These are phyloP conservation scores for Ctenodactylus gundi DNA, from an alignment of 2,113 vertebrate species.

Conservation along the genomic window DNA sequence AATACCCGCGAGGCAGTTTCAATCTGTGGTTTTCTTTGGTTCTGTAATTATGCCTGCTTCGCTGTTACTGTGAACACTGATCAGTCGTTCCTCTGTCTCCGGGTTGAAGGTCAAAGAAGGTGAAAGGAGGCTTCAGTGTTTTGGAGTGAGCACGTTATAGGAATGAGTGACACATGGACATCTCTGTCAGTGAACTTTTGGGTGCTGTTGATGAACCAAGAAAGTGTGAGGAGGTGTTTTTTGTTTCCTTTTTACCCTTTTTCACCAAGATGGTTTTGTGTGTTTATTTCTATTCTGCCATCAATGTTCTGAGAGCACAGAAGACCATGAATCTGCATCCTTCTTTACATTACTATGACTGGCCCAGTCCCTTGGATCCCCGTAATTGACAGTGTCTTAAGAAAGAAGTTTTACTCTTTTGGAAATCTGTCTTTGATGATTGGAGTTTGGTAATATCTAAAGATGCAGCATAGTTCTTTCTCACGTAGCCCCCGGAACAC, in stretches of 20 bases:
- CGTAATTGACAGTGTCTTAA: neutral
- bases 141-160: neutral
- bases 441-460: neutral
- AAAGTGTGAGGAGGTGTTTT: neutral
- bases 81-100: neutral
- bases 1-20: neutral
- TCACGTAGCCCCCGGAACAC: neutral
- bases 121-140: neutral
- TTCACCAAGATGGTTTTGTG: no score
- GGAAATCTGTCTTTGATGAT: neutral
- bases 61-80: neutral
- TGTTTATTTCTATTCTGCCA: neutral
- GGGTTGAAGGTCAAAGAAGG: slow-evolving; percentile 8
- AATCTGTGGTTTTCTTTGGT: neutral
- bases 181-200: neutral
- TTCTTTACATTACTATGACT: neutral
- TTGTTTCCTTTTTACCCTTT: no score
- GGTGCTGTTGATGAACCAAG: neutral
- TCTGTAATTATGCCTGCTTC: neutral
- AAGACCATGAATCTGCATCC: neutral
- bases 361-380: neutral
- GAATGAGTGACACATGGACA: neutral
- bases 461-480: neutral
- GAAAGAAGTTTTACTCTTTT: neutral
- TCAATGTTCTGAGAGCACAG: neutral